phyloP scores from a whole-genome alignment of 92 coral and sea anemone genomes.

The Ricordea florida region DNA sequence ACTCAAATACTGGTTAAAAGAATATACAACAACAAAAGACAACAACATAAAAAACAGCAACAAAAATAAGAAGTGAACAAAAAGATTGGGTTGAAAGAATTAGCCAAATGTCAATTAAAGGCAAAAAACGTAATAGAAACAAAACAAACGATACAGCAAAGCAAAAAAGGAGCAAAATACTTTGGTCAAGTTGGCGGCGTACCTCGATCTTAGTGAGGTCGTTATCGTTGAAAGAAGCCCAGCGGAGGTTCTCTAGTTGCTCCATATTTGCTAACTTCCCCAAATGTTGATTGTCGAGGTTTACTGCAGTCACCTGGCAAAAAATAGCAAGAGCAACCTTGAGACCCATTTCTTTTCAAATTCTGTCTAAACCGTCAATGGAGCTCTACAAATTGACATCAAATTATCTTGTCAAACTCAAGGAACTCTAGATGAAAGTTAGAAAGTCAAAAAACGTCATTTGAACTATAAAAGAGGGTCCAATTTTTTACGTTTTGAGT shows the following conservation, averaged over 20 bases:
- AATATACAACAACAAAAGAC: too few relatives aligned
- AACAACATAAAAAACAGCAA: too few relatives aligned
- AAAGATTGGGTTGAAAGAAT: too few relatives aligned
- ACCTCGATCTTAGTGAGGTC: slow-evolving; percentile 94
- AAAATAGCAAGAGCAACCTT: not conserved
- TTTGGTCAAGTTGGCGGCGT: not conserved
- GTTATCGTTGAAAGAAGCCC: slow-evolving; percentile 93
- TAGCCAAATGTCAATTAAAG: too few relatives aligned
- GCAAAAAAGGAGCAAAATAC: not conserved
- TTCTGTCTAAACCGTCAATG: too few relatives aligned
- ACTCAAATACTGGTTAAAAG: too few relatives aligned
- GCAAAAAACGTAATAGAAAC: not conserved
- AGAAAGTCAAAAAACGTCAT: too few relatives aligned
- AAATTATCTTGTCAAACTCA: slow-evolving; percentile 4
- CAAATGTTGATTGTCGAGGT: slow-evolving; percentile 85
- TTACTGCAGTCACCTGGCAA: slow-evolving; percentile 80
- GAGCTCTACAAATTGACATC: too few relatives aligned
- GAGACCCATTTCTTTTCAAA: not conserved
- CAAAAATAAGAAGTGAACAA: too few relatives aligned
- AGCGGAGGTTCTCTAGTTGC: slow-evolving; percentile 79
- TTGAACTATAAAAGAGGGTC: too few relatives aligned
- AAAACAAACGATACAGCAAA: not conserved
- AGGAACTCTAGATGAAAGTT: too few relatives aligned
- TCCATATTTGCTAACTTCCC: slow-evolving; percentile 93
- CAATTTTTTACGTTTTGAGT: too few relatives aligned